phyloP scores from a whole-genome alignment of 2,888 invertebrate genomes.

The Rugalucina vietnamica region DNA sequence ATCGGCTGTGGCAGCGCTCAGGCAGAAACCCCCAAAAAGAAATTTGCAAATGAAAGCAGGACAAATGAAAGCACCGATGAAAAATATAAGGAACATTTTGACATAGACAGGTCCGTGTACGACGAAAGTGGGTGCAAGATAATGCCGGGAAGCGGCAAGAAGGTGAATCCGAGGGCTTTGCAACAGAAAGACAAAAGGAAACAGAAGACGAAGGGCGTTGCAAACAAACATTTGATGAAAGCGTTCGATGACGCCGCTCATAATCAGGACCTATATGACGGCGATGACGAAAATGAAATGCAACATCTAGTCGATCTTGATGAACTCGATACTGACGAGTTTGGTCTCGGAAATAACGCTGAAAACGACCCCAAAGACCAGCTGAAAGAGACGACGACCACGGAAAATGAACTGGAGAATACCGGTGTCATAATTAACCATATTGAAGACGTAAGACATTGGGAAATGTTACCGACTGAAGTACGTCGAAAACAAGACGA shows the following conservation, averaged over 20 bases:
- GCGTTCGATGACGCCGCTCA: neutral
- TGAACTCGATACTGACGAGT: too few species aligned
- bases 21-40: too few species aligned
- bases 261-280: neutral
- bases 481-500: neutral
- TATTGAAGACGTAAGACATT: conserved; percentile 4
- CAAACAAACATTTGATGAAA: conserved; percentile 1
- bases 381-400: too few species aligned
- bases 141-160: neutral
- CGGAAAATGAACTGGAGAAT: too few species aligned
- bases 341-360: too few species aligned
- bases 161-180: neutral
- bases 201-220: neutral
- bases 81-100: neutral
- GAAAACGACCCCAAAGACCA: too few species aligned
- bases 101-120: neutral
- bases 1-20: too few species aligned
- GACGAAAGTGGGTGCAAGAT: conserved; percentile 1
- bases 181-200: neutral
- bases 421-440: too few species aligned
- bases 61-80: neutral
- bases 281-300: neutral
- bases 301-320: neutral
- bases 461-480: conserved; percentile 3
- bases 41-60: too few species aligned